A percentile compares a stretch with the other conserved stretches of the same genome.
Evolutionary conservation across 2,888 invertebrate species (phyloP).

Genomic region (Tenthredo distinguenda): DNA sequence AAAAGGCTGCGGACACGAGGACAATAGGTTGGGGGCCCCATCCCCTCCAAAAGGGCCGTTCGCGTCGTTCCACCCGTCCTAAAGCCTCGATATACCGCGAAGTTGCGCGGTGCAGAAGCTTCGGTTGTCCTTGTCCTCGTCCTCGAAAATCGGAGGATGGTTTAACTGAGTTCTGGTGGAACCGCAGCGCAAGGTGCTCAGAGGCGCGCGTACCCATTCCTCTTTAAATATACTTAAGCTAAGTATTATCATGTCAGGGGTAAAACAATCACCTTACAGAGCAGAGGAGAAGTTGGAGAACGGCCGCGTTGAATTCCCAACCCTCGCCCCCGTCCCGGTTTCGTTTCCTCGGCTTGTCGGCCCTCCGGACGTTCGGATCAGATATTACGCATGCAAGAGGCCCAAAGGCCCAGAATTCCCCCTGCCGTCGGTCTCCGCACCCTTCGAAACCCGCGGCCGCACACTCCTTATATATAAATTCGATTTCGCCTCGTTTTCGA

Average conservation of each 20-base stretch:
- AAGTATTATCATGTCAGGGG: conserved; percentile 52
- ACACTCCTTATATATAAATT: conserved; percentile 57
- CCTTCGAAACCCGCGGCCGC: conserved; percentile 30
- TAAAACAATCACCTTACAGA: conserved; percentile 45
- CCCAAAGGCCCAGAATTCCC: conserved; percentile 67
- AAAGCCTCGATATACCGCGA: conserved; percentile 3
- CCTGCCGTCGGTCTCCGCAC: conserved; percentile 58
- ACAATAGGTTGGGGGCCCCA: conserved; percentile 72
- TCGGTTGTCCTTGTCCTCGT: conserved; percentile 56
- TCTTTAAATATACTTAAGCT: conserved; percentile 48
- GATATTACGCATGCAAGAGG: conserved; percentile 75
- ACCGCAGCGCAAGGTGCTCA: neutral
- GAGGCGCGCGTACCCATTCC: neutral
- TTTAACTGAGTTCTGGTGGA: conserved; percentile 4
- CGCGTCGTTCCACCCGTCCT: conserved; percentile 27
- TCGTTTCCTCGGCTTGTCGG: conserved; percentile 55
- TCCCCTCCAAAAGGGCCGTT: conserved; percentile 55
- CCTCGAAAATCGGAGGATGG: conserved; percentile 26
- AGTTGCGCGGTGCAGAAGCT: neutral
- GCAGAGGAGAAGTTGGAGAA: neutral
- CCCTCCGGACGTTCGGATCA: conserved; percentile 70
- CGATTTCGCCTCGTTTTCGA: conserved; percentile 46
- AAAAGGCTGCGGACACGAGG: conserved; percentile 76
- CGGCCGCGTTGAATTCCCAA: conserved; percentile 52
- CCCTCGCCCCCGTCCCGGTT: conserved; percentile 60